Evolutionary conservation across 1,140 invertebrate genomes (phyloP), one percentile per base, ranked within the genome.

Genomic region (Antheraea pernyi): DNA sequence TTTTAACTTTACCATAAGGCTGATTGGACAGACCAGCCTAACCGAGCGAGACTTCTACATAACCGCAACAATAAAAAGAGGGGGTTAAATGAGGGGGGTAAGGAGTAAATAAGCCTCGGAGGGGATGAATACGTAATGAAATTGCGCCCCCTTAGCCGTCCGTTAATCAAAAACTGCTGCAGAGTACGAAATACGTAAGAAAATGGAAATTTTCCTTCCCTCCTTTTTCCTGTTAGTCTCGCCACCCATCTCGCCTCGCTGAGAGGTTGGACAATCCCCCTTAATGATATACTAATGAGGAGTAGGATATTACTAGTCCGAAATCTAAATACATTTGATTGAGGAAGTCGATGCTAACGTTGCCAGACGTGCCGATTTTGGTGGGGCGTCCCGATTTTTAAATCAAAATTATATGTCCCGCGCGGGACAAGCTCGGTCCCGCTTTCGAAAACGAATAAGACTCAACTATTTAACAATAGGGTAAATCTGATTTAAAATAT

Each of bases 191-290:
- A 90, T 86, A 90, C 86, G 85, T 82, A 91, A 91, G 89, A 91
- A 91, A 91, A 91, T 91, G 89, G 89, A 91, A 91, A 91, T 91
- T 91, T 91, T 90, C 84, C 88, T 82, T 85, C 89, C 89, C 88
- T 91, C 89, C 88, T 90, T 91, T 90, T 90, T 91, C 88, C 88
- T 91, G 89, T 90, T 85, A 82, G 74, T 71, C 80, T 80, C 67
- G 59, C 76, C 82, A 73, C 81, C 81, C 84, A 76, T 68, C 68
- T 82, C 77, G 76, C 79, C 76, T 77, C 76, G 72, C 71, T 68
- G 75, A 79, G 87, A 85, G 85, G 84, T 84, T 78, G 88, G 88
- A 89, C 86, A 88, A 75, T 84, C 80, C 83, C 86, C 86, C 79
- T 77, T 78, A n/a, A 74, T 22, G 22, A 76, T 30, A 76, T 68